Percentiles rank a stretch among this genome's conserved stretches.
These are phyloP conservation scores for Anhinga anhinga DNA, from an alignment of 2,113 vertebrate species.

Conservation along the genomic window DNA sequence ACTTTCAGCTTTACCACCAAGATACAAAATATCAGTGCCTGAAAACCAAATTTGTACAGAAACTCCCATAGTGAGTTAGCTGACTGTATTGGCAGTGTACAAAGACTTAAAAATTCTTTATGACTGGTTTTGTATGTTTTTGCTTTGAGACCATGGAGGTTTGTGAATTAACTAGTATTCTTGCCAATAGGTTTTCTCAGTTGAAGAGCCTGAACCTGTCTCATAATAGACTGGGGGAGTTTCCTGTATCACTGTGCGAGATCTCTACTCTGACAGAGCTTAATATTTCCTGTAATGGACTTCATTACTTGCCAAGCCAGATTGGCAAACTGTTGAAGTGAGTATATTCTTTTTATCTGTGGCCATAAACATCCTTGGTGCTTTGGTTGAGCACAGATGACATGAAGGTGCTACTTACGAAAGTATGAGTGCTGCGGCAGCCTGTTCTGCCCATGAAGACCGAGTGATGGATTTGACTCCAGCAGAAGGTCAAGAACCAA, in stretches of 20 bases:
- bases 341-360: slow-evolving; percentile 32
- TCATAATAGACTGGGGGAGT: slow-evolving; percentile 89
- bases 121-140: neutral
- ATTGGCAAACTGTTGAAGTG: slow-evolving; percentile 88
- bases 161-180: slow-evolving; percentile 13
- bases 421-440: neutral
- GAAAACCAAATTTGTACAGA: neutral
- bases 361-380: neutral
- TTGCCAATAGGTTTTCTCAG: slow-evolving; percentile 88
- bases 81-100: neutral
- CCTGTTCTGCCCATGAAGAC: neutral
- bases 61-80: neutral
- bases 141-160: neutral
- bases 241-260: slow-evolving; percentile 88
- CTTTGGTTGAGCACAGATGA: neutral
- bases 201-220: slow-evolving; percentile 94
- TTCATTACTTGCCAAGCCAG: slow-evolving; percentile 79
- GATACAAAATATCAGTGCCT: neutral
- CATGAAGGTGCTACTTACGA: neutral
- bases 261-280: slow-evolving; percentile 90
- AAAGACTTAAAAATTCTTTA: neutral
- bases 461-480: neutral
- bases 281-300: slow-evolving; percentile 90
- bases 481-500: neutral
- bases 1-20: neutral